Base-by-base conservation (phyloP, 2,888 invertebrate genomes). In the Meteorus cinctellus region DNA sequence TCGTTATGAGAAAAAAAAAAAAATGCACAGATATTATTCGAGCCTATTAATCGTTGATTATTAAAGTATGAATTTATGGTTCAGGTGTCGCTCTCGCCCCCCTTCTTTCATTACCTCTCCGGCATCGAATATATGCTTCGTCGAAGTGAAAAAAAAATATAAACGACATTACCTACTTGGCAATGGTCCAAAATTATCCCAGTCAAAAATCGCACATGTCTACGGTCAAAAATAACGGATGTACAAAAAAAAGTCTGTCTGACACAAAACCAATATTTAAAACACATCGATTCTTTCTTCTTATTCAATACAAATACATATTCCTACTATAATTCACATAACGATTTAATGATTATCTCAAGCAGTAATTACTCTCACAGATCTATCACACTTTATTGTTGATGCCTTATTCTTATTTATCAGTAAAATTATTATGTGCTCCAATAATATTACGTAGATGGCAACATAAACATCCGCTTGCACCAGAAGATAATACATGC, bases 211-310 rank as follows among this genome's bases (percentile, higher is more conserved):
- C 70, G 14, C 36, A 10, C 19, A 55, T 8, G 48, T n/a, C 24
- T 10, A 19, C 8, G 5, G 60, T 14, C 41, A 69, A 70, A 66
- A 73, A 66, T 77, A 73, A 72, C 77, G 60, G 19, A 51, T n/a
- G 31, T 59, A 2, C 16, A 48, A 8, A 55, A 55, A 55, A 76
- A 45, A 66, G 66, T 55, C 12, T 59, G 65, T 73, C 55, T 51
- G 73, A 76, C 73, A 70, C 8, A 24, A 45, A 19, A 70, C 24
- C 24, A 1, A 65, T 1, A 10, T 12, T 34, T 12, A 0, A 65
- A 55, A 1, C 19, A 2, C 19, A 19, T 19, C 19, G 4, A 8
- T 55, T 19, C n/a, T 19, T 6, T 19, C n/a, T 16, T 48, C 6
- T 6, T 5, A 48, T 48, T 16, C 0, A 16, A 45, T 2, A 45